Evolutionary conservation across 2,888 invertebrate genomes (phyloP), one percentile per base, ranked within the genome.

Genomic region (Epistrophella euchroma): DNA sequence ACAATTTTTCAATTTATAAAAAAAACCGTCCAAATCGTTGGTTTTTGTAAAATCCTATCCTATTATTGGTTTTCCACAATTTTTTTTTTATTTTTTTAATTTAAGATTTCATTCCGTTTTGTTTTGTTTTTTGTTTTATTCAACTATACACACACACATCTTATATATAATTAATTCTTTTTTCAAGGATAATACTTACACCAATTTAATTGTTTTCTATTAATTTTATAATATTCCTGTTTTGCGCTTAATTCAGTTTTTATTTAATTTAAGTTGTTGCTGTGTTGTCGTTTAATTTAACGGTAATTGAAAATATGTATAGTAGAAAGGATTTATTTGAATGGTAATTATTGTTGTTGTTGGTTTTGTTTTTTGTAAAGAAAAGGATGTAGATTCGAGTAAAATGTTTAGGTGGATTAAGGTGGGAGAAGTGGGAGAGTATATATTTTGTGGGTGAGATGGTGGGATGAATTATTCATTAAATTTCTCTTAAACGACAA

Each of bases 401-500:
- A 50, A 58, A 58, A 43, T 56, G 50, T 35, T 56, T 56, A 55
- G 40, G 37, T 66, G 50, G 45, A 35, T 37, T 70, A 37, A 55
- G 72, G 72, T 77, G 60, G 73, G 73, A 60, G n/a, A 45, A 37
- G 17, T 58, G 13, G 50, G 43, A 35, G 60, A 19, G 25, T 19
- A 3, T 13, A 15, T 32, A 5, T 32, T 4, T 35, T 11, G 43
- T 28, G 13, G 43, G n/a, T 62, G 17, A 13, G 1, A 32, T 66
- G 68, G 40, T 64, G 64, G 71, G 22, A 50, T 52, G 68, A 50
- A 64, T 25, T 64, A 1, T 43, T 47, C 35, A 15, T 52, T 22
- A 22, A 47, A n/a, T 4, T 47, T n/a, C 13, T 25, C n/a, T 88
- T 88, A 91, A 88, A 92, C 92, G 86, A 92, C 90, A 89, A 92